Evolutionary conservation across 2,797 vertebrate genomes (phyloP).

Genomic region (Fratercula arctica): DNA sequence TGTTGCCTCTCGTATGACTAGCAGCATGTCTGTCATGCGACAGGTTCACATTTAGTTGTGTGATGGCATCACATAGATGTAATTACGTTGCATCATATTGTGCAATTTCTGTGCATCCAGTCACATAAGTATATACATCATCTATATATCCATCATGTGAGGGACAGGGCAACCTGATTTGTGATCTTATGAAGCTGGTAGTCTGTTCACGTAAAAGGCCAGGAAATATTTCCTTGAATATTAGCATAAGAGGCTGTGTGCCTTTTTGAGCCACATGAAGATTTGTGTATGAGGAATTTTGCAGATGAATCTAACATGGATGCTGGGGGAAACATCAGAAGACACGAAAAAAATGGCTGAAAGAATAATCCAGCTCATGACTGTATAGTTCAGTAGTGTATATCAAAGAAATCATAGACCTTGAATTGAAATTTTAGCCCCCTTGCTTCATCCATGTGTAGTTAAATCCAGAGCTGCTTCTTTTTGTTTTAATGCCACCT

Average conservation of each 20-base stretch:
- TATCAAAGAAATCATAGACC: background rate
- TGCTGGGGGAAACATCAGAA: background rate
- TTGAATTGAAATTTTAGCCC: background rate
- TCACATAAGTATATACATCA: background rate
- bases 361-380: background rate
- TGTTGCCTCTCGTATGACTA: background rate
- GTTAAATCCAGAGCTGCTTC: background rate
- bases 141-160: background rate
- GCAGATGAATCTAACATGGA: background rate
- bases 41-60: background rate
- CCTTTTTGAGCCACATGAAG: fast-evolving
- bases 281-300: background rate
- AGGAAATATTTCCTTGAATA: background rate
- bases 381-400: background rate
- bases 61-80: background rate
- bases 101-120: background rate
- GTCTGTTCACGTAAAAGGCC: background rate
- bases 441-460: background rate
- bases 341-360: background rate
- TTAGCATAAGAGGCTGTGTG: background rate
- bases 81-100: background rate
- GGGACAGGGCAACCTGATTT: background rate
- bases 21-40: fast-evolving
- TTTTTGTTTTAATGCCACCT: background rate
- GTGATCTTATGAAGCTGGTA: background rate